phyloP scores from a whole-genome alignment of 37 sponge, comb jelly and placozoan genomes.

The Beroe forskalii region DNA sequence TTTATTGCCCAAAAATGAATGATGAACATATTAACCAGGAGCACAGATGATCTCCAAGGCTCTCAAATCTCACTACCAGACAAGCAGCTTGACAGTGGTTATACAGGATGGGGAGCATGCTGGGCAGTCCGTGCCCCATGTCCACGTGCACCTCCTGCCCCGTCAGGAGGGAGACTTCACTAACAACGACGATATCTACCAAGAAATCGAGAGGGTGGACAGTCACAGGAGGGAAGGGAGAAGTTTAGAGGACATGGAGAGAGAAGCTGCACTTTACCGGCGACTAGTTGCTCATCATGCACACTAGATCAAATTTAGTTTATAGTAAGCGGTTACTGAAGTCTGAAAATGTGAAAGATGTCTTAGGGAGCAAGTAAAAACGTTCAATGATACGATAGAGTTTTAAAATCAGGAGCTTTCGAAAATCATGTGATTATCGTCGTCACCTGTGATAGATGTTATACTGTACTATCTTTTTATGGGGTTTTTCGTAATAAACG shows the following conservation, averaged over 20 bases:
- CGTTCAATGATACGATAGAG: too few relatives aligned
- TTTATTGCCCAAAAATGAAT: too few relatives aligned
- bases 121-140: constrained; percentile 34
- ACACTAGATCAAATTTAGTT: too few relatives aligned
- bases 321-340: too few relatives aligned
- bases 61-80: constrained; percentile 53
- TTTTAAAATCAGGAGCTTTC: too few relatives aligned
- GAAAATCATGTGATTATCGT: too few relatives aligned
- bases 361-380: too few relatives aligned
- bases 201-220: constrained; percentile 60
- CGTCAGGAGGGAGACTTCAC: constrained; percentile 24
- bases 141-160: constrained; percentile 52
- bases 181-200: constrained; percentile 55
- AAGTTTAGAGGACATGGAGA: constrained; percentile 25
- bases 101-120: constrained; percentile 40
- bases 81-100: constrained; percentile 31
- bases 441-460: too few relatives aligned
- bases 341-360: too few relatives aligned
- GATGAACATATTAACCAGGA: too few relatives aligned
- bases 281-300: neutral
- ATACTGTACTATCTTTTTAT: too few relatives aligned
- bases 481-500: too few relatives aligned
- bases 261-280: neutral
- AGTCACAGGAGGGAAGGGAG: neutral
- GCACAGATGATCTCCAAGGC: neutral